phyloP scores from a whole-genome alignment of 2,113 vertebrate genomes.

The Gymnobelideus leadbeateri region DNA sequence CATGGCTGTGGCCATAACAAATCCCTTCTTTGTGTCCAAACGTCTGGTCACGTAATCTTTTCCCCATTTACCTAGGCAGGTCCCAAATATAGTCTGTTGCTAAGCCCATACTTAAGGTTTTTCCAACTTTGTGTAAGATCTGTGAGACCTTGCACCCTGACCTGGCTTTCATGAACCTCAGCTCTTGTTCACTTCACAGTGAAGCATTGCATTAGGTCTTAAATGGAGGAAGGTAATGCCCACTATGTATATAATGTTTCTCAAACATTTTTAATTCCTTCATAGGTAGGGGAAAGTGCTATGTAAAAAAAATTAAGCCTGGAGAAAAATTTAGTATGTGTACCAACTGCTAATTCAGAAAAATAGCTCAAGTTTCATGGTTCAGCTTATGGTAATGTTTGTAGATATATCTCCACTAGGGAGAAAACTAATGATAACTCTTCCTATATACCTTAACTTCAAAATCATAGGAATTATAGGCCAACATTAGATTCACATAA shows the following conservation, averaged over 20 bases:
- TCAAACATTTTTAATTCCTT: background rate
- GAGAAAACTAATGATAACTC: background rate
- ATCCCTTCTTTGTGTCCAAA: background rate
- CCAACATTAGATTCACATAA: background rate
- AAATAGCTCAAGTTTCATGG: background rate
- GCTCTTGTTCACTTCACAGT: background rate
- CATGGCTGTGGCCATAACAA: background rate
- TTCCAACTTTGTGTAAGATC: background rate
- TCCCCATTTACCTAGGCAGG: background rate
- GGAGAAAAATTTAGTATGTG: background rate
- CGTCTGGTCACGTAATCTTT: background rate
- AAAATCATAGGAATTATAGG: background rate
- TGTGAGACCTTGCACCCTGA: background rate
- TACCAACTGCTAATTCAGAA: background rate
- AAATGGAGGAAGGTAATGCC: background rate
- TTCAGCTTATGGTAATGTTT: background rate
- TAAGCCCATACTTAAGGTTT: background rate
- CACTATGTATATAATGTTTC: background rate
- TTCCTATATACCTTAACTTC: background rate
- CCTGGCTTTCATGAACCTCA: background rate
- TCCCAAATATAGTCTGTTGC: background rate
- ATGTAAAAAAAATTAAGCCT: background rate
- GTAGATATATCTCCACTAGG: background rate
- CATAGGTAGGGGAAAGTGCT: background rate
- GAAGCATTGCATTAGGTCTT: background rate